Conservation (phyloP, 2,113 vertebrate genomes). For the Gobius niger region DNA sequence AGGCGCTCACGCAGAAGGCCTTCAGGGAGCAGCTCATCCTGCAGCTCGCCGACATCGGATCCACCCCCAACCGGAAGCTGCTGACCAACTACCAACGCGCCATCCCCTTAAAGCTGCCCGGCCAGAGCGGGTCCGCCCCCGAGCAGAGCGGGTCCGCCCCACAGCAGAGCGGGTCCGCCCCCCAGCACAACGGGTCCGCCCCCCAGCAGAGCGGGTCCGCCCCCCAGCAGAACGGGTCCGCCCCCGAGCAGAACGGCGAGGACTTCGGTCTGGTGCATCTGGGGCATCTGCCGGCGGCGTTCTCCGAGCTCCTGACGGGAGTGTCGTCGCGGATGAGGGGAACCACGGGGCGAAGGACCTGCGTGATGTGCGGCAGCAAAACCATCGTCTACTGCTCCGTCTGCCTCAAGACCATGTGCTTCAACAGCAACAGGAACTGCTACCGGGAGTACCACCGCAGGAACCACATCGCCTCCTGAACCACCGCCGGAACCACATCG, state of each 20-base stretch:
- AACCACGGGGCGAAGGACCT: constrained; percentile 49
- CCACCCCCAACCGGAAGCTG: constrained; percentile 32
- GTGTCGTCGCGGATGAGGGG: constrained; percentile 43
- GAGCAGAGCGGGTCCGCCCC: no score
- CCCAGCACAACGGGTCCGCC: no score
- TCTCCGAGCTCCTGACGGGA: constrained; percentile 51
- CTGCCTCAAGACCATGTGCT: constrained; percentile 60
- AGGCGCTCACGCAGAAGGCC: constrained; percentile 24
- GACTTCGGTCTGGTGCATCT: neutral
- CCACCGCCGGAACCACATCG: neutral
- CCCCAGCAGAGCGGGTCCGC: neutral
- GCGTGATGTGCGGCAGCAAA: constrained; percentile 58
- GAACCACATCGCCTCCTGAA: constrained; percentile 24
- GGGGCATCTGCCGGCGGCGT: constrained; percentile 58
- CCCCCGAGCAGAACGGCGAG: neutral
- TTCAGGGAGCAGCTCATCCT: constrained; percentile 58
- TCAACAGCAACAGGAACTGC: constrained; percentile 58
- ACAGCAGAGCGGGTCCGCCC: neutral
- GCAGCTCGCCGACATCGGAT: constrained; percentile 54
- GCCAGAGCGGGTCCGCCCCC: neutral
- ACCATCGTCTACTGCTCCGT: constrained; percentile 57
- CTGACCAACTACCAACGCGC: neutral
- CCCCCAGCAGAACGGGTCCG: no score
- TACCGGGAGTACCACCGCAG: constrained; percentile 51
- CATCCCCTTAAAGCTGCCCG: neutral